Evolutionary conservation across 1,140 invertebrate genomes (phyloP).

Genomic region (Globodera rostochiensis): DNA sequence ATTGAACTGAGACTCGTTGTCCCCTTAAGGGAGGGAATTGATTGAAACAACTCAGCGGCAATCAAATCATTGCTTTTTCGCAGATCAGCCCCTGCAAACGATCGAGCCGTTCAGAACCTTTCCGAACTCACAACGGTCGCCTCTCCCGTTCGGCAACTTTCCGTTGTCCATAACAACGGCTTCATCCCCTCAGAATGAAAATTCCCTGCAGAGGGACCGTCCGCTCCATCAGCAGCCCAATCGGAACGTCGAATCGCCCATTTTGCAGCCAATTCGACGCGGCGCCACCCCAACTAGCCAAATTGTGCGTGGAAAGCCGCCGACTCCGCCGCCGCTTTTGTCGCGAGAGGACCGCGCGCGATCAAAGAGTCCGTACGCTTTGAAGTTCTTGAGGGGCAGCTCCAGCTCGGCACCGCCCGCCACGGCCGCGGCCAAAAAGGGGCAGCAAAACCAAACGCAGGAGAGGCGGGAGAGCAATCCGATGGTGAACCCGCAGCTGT

Average conservation of each 20-base stretch:
- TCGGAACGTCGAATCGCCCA: slow-evolving; percentile 2
- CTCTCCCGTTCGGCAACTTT: not conserved
- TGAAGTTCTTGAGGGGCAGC: slow-evolving; percentile 7
- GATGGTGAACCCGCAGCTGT: slow-evolving; percentile 20
- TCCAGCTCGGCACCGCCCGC: slow-evolving; percentile 19
- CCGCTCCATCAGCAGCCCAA: not conserved
- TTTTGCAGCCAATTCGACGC: slow-evolving; percentile 9
- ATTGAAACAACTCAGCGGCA: too few relatives aligned
- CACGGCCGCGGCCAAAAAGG: not conserved
- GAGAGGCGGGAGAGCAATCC: slow-evolving; percentile 1
- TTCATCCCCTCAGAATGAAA: not conserved
- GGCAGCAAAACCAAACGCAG: slow-evolving; percentile 1
- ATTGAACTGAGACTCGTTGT: too few relatives aligned
- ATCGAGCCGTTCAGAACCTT: slow-evolving; percentile 14
- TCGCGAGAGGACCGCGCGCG: slow-evolving; percentile 38
- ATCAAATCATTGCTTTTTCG: not conserved
- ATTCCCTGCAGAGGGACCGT: not conserved
- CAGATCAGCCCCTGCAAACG: slow-evolving; percentile 6
- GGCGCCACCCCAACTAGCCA: slow-evolving; percentile 47
- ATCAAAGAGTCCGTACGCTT: slow-evolving; percentile 27
- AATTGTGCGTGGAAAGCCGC: slow-evolving; percentile 54
- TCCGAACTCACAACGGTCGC: not conserved
- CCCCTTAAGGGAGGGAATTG: too few relatives aligned
- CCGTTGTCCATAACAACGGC: slow-evolving; percentile 7
- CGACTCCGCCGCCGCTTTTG: slow-evolving; percentile 56